Percentiles rank a stretch among this genome's conserved stretches.
phyloP scores from a whole-genome alignment of 2,888 invertebrate genomes.

The Acronicta leporina region DNA sequence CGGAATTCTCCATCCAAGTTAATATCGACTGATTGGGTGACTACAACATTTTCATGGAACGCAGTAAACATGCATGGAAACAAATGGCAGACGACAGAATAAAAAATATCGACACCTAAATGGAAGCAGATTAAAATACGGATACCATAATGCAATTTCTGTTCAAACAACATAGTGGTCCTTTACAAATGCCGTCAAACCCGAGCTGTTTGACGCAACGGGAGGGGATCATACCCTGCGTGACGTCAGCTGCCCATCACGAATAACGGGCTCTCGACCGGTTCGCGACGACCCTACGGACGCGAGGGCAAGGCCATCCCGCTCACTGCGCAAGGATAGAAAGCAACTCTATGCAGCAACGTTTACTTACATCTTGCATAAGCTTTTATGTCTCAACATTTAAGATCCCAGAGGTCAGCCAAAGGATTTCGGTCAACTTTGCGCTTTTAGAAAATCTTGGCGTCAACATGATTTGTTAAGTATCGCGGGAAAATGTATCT shows the following conservation, averaged over 20 bases:
- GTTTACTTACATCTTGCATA: conserved; percentile 43
- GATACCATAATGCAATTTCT: too few species aligned
- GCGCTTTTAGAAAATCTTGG: too few species aligned
- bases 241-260: conserved; percentile 53
- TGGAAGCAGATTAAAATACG: too few species aligned
- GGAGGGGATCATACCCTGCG: conserved; percentile 35
- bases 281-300: conserved; percentile 56
- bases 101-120: too few species aligned
- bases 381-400: conserved; percentile 39
- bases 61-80: too few species aligned
- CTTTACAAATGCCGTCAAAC: conserved; percentile 33
- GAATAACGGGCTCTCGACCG: conserved; percentile 57
- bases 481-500: too few species aligned
- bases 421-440: background rate
- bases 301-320: conserved; percentile 58
- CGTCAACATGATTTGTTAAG: too few species aligned
- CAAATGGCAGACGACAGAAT: too few species aligned
- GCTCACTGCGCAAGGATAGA: conserved; percentile 52
- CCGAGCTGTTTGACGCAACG: conserved; percentile 25
- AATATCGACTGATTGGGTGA: too few species aligned
- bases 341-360: conserved; percentile 44
- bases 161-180: conserved; percentile 2
- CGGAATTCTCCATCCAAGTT: too few species aligned
- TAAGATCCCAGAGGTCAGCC: background rate
- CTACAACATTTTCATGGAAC: too few species aligned